phyloP scores from a whole-genome alignment of 2,888 invertebrate species.

The Hyppa rectilinea region DNA sequence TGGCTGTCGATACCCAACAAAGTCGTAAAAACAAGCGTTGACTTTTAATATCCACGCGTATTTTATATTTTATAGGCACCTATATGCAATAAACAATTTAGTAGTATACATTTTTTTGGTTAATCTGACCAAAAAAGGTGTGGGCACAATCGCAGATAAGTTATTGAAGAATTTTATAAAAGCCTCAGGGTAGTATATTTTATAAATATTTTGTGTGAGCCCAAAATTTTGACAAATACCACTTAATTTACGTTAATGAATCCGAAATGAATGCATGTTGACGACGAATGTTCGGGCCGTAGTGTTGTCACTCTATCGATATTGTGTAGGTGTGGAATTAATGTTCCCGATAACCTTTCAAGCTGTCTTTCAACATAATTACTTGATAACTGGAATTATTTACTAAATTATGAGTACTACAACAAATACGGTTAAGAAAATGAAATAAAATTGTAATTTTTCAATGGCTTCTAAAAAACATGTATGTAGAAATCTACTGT shows the following conservation, averaged over 20 bases:
- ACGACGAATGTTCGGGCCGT: slow-evolving; percentile 78
- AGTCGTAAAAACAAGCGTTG: slow-evolving; percentile 83
- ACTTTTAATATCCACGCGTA: slow-evolving; percentile 80
- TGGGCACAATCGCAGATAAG: slow-evolving; percentile 76
- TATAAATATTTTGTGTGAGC: slow-evolving; percentile 87
- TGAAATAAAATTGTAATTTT: not conserved
- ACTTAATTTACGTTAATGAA: slow-evolving; percentile 90
- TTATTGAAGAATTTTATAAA: slow-evolving; percentile 80
- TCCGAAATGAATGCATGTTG: slow-evolving; percentile 85
- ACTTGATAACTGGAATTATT: slow-evolving; percentile 54
- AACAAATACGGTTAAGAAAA: slow-evolving; percentile 47
- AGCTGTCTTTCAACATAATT: slow-evolving; percentile 66
- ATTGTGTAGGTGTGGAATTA: slow-evolving; percentile 73
- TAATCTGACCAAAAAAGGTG: slow-evolving; percentile 75
- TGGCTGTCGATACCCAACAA: slow-evolving; percentile 80
- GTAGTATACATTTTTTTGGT: slow-evolving; percentile 69
- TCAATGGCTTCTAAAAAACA: not conserved
- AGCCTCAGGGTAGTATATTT: slow-evolving; percentile 78
- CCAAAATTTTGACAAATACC: slow-evolving; percentile 89
- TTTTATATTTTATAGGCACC: slow-evolving; percentile 75
- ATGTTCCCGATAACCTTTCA: slow-evolving; percentile 69
- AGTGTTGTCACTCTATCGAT: slow-evolving; percentile 75
- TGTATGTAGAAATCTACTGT: not conserved
- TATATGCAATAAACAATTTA: slow-evolving; percentile 77
- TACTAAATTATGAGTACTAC: slow-evolving; percentile 54